phyloP scores from a whole-genome alignment of 2,797 vertebrate genomes.

The Neosilurus mollespiculum region DNA sequence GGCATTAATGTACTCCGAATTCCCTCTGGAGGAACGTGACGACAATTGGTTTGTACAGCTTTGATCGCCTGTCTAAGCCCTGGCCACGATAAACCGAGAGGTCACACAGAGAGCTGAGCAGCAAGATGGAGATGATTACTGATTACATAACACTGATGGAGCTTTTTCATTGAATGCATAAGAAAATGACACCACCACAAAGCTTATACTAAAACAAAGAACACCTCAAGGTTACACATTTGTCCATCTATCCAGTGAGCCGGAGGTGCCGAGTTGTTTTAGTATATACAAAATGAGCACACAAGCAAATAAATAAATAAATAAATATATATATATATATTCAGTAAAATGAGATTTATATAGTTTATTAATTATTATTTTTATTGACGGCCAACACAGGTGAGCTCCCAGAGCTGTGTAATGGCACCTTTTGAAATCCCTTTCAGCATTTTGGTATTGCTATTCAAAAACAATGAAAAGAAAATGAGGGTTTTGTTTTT shows the following conservation, averaged over 20 bases:
- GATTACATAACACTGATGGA: slow-evolving; percentile 38
- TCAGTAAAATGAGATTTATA: too few species aligned
- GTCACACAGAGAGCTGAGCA: slow-evolving; percentile 58
- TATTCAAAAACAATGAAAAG: too few species aligned
- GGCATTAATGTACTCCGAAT: slow-evolving; percentile 81
- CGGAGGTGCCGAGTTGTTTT: too few species aligned
- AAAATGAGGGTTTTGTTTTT: too few species aligned
- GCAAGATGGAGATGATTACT: slow-evolving; percentile 41
- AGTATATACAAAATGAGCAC: too few species aligned
- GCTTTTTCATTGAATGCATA: slow-evolving; percentile 18
- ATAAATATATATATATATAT: too few species aligned
- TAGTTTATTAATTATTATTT: too few species aligned
- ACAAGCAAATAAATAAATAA: too few species aligned
- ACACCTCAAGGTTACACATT: background rate
- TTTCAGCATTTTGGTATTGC: too few species aligned
- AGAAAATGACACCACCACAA: slow-evolving; percentile 7
- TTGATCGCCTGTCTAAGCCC: slow-evolving; percentile 82
- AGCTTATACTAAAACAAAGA: slow-evolving; percentile 14
- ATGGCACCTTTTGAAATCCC: too few species aligned
- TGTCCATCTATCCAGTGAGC: background rate
- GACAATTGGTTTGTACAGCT: slow-evolving; percentile 85
- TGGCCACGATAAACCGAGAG: slow-evolving; percentile 78
- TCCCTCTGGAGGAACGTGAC: slow-evolving; percentile 77
- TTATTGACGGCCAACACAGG: too few species aligned
- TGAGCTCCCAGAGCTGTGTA: too few species aligned